A percentile compares a stretch with the other conserved stretches of the same genome.
These are phyloP conservation scores for Cantharis lateralis DNA, from an alignment of 2,888 invertebrate genomes.

Conservation along the genomic window DNA sequence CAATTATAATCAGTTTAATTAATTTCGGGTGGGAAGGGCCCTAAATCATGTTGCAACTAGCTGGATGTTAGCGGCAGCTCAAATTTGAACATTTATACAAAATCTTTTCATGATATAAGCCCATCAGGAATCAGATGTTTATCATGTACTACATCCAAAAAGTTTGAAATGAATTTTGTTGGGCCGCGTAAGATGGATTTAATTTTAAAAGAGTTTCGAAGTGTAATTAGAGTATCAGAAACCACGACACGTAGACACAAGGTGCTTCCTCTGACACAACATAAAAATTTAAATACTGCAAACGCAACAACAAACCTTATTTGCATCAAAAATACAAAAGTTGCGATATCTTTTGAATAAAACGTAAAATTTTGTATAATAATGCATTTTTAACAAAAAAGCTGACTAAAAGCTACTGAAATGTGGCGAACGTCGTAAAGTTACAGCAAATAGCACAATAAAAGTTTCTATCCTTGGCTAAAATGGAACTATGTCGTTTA, in stretches of 20 bases:
- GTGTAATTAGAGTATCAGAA: not conserved
- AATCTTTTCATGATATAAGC: too few species aligned
- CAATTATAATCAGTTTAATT: too few species aligned
- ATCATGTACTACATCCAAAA: too few species aligned
- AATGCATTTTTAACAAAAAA: conserved; percentile 9
- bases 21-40: too few species aligned
- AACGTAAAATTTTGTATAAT: not conserved
- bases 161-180: too few species aligned
- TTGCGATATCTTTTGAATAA: not conserved
- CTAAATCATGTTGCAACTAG: too few species aligned
- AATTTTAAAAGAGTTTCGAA: not conserved
- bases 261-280: not conserved
- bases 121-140: too few species aligned
- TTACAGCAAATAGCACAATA: conserved; percentile 16
- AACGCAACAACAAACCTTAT: not conserved
- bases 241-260: not conserved
- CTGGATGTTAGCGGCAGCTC: too few species aligned
- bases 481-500: conserved; percentile 16
- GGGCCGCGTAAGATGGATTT: not conserved
- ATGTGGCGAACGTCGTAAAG: conserved; percentile 18
- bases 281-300: not conserved
- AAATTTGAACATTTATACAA: too few species aligned
- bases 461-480: conserved; percentile 18
- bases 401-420: conserved; percentile 15
- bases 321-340: not conserved